Percentiles rank a stretch among this genome's conserved stretches.
Conservation (phyloP, 1,140 invertebrate genomes). For the Cydia pomonella region DNA sequence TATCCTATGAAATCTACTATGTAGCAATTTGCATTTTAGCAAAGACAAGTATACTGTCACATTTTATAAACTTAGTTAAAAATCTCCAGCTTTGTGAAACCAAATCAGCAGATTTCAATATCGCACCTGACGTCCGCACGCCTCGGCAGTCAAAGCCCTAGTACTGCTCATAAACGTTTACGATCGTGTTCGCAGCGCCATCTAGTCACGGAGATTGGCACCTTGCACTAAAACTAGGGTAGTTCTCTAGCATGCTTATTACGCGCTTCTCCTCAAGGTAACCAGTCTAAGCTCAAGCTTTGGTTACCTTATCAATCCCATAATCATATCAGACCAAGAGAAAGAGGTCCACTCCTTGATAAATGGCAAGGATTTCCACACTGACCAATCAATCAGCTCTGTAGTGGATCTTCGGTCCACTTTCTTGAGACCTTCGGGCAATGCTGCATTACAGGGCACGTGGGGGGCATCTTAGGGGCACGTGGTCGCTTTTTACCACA, state of each 20-base stretch:
- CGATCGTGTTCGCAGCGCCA: slow-evolving; percentile 12
- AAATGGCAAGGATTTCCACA: too few species aligned
- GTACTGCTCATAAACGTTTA: slow-evolving; percentile 9
- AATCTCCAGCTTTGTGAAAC: not conserved
- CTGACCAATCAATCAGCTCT: too few species aligned
- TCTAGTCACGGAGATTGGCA: slow-evolving; percentile 9
- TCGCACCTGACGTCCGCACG: not conserved
- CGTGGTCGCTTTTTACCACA: too few species aligned
- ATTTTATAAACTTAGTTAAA: not conserved
- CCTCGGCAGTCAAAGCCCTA: slow-evolving; percentile 4
- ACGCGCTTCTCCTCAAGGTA: not conserved
- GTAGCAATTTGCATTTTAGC: not conserved
- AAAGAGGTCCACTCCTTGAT: too few species aligned
- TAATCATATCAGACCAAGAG: too few species aligned
- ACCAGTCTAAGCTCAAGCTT: not conserved
- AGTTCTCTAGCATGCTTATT: not conserved
- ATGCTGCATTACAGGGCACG: too few species aligned
- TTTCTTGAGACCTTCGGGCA: too few species aligned
- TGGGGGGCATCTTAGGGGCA: too few species aligned
- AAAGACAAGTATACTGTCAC: not conserved
- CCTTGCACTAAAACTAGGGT: slow-evolving; percentile 3
- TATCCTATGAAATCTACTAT: not conserved
- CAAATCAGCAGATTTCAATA: slow-evolving; percentile 3
- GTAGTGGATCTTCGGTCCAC: too few species aligned
- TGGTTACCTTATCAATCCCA: too few species aligned